Conservation (phyloP, 2,113 vertebrate genomes). For the Neotoma lepida region DNA sequence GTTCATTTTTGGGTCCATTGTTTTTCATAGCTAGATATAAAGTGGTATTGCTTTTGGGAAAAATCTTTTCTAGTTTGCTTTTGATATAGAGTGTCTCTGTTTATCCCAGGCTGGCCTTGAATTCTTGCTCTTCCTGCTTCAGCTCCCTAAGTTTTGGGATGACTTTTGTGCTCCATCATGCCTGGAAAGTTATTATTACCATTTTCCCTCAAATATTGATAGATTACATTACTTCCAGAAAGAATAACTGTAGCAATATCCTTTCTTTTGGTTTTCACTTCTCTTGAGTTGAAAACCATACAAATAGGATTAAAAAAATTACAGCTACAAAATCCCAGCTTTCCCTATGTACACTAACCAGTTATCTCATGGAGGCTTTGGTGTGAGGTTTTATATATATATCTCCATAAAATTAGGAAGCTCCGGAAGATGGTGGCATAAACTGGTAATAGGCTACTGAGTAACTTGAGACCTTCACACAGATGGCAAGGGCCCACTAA, state of each 20-base stretch:
- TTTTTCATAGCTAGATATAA: conserved; percentile 16
- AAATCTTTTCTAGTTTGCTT: neutral
- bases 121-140: neutral
- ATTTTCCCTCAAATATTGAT: neutral
- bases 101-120: neutral
- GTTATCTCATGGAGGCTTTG: neutral
- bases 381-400: neutral
- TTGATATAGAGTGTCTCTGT: neutral
- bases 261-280: conserved; percentile 19
- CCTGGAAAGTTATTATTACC: neutral
- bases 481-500: neutral
- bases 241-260: neutral
- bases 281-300: neutral
- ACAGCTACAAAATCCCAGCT: neutral
- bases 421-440: neutral
- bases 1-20: neutral
- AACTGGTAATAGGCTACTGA: neutral
- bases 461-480: neutral
- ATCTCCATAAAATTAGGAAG: neutral
- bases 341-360: neutral
- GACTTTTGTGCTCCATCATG: too few relatives aligned
- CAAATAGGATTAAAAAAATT: neutral
- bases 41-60: too few relatives aligned
- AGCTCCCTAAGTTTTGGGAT: neutral
- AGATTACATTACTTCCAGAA: neutral